These are phyloP conservation scores for Pseudorasbora parva DNA, from an alignment of 2,113 vertebrate genomes.

Conservation along the genomic window DNA sequence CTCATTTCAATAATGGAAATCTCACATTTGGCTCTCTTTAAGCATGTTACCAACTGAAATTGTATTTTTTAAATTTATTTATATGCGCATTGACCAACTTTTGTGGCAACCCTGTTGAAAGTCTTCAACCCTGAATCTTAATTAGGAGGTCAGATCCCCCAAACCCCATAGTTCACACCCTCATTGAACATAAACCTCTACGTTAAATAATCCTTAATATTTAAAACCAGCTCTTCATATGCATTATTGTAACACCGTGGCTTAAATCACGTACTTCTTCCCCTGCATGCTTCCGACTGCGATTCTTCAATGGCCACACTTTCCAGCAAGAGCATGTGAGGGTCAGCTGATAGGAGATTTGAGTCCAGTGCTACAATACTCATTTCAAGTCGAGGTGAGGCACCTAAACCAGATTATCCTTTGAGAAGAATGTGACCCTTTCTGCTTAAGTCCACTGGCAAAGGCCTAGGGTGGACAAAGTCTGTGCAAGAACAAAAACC, in stretches of 20 bases:
- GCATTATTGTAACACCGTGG: neutral
- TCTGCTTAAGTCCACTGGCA: conserved; percentile 47
- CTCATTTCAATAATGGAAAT: conserved; percentile 25
- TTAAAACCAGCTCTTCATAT: neutral
- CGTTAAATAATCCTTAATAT: neutral
- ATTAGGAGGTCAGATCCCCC: neutral
- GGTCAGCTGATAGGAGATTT: conserved; percentile 73
- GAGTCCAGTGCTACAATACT: conserved; percentile 57
- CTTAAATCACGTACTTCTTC: neutral
- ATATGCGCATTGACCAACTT: too few relatives aligned
- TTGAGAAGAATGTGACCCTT: conserved; percentile 70
- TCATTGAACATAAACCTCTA: neutral
- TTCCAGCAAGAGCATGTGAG: conserved; percentile 67
- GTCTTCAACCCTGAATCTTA: too few relatives aligned
- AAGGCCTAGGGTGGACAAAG: conserved; percentile 43
- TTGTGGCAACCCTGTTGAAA: too few relatives aligned
- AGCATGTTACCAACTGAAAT: too few relatives aligned
- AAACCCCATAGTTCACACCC: neutral
- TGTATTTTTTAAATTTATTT: too few relatives aligned
- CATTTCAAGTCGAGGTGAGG: conserved; percentile 45
- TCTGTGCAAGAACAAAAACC: conserved; percentile 54
- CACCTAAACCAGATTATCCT: conserved; percentile 66
- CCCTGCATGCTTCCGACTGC: neutral
- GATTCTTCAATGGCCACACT: conserved; percentile 34
- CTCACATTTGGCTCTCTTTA: neutral